Evolutionary conservation across 37 sponge, comb jelly and placozoan species (phyloP), one percentile per base, ranked within the genome.

Genomic region (Eunapius fragilis): DNA sequence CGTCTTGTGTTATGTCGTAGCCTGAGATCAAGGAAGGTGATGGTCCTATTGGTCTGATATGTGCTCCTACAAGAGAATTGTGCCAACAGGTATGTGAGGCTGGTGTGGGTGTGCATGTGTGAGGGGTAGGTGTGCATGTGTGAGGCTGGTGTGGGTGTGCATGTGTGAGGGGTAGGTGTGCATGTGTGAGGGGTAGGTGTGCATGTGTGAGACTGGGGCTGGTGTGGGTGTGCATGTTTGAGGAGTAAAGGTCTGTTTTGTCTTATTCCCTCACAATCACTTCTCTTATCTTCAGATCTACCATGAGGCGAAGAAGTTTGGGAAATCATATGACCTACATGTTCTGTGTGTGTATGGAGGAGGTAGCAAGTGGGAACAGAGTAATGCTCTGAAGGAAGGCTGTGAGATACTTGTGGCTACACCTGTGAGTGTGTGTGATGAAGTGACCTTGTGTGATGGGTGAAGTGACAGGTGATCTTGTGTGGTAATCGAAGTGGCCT

Each of bases 11-110:
- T 23, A 37, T 81, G 27, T 67, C 31, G 30, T 79, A 97, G 95
- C 87, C 88, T 11, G 98, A 98, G 81, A 70, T 98, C 36, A 78
- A 85, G 32, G 93, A 95, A 35, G 99, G 93, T 22, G 99, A 98
- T 75, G 99, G 99, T 38, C 99, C 99, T 31, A 96, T 98, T 76
- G 99, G 92, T 12, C 71, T 98, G 34, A 90, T 98, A 49, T 91
- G 93, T 84, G 92, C 97, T 23, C 99, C 99, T n/a, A 98, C 99
- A 3, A 86, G 99, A 77, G 99, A 98, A 87, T 94, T 98, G 45
- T 98, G 99, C 78, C 97, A 97, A 72, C 98, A 97, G 93, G 94
- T 94, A 31, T n/a, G n/a, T n/a, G n/a, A n/a, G 5, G 34, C 27
- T 12, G 2, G 2, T 25, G 75, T 58, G 49, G 23, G 23, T 69